These are phyloP conservation scores for Psettodes erumei DNA, from an alignment of 2,113 vertebrate species.

Conservation along the genomic window DNA sequence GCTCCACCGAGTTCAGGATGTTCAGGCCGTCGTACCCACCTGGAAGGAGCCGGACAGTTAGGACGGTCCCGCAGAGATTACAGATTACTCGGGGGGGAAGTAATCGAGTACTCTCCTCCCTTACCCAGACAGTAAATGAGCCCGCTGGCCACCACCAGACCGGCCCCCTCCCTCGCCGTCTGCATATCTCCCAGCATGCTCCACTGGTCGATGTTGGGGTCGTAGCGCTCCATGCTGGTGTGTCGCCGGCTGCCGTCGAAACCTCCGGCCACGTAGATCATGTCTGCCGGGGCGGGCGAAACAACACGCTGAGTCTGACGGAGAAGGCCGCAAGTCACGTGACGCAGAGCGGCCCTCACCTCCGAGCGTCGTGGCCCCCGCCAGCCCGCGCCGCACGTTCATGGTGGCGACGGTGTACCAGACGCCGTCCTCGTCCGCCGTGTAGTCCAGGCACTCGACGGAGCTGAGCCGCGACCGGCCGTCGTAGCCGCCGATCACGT, in stretches of 20 bases:
- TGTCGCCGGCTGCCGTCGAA: constrained; percentile 97
- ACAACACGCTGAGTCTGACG: too few species aligned
- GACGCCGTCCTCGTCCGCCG: constrained; percentile 94
- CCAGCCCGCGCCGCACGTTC: constrained; percentile 95
- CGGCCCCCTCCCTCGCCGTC: constrained; percentile 96
- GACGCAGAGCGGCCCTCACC: constrained; percentile 75
- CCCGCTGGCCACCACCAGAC: constrained; percentile 95
- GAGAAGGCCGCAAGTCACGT: too few species aligned
- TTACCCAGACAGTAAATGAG: constrained; percentile 97
- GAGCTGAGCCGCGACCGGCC: constrained; percentile 97
- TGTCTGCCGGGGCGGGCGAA: constrained; percentile 81
- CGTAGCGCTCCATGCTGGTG: constrained; percentile 98
- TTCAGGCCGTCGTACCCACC: constrained; percentile 98
- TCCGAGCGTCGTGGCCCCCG: constrained; percentile 95
- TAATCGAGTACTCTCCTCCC: background rate
- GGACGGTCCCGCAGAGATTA: too few species aligned
- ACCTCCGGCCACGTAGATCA: constrained; percentile 98
- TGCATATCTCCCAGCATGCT: constrained; percentile 99
- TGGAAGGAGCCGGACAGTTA: too few species aligned
- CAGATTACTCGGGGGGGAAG: too few species aligned
- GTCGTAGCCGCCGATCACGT: constrained; percentile 97
- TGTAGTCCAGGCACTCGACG: constrained; percentile 96
- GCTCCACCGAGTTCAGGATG: constrained; percentile 97
- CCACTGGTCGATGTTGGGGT: constrained; percentile 99
- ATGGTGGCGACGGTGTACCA: constrained; percentile 99